Evolutionary conservation across 2,888 invertebrate genomes (phyloP).

Genomic region (Listrodromus nycthemerus): DNA sequence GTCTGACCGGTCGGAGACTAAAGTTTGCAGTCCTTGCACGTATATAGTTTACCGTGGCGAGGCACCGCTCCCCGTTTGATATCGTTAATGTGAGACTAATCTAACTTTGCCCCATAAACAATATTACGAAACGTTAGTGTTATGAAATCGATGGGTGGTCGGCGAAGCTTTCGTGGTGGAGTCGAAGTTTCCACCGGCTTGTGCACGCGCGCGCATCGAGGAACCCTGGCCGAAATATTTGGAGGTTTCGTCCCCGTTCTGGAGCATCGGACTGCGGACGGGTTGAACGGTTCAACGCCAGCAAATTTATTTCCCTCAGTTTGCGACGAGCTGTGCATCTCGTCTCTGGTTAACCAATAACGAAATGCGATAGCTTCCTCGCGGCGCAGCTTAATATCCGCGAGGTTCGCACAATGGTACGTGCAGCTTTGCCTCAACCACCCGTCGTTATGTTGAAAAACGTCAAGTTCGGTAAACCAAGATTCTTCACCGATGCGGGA

Average conservation of each 20-base stretch:
- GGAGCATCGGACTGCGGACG: background rate
- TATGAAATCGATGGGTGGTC: background rate
- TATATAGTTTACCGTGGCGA: slow-evolving; percentile 25
- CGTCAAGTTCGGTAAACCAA: slow-evolving; percentile 9
- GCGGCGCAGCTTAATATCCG: slow-evolving; percentile 5
- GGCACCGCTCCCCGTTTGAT: slow-evolving; percentile 55
- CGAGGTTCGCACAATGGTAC: slow-evolving; percentile 36
- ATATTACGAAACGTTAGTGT: slow-evolving; percentile 64
- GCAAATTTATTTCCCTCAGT: background rate
- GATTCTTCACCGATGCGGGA: slow-evolving; percentile 11
- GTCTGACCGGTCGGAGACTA: background rate
- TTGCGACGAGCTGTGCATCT: background rate
- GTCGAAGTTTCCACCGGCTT: background rate
- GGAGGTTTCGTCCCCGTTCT: slow-evolving; percentile 22
- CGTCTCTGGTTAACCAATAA: slow-evolving; percentile 1
- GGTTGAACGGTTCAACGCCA: background rate
- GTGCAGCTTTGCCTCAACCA: slow-evolving; percentile 36
- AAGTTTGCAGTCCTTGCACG: background rate
- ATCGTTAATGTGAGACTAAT: slow-evolving; percentile 73
- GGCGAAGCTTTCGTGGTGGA: slow-evolving; percentile 7
- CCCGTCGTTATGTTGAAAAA: slow-evolving; percentile 41
- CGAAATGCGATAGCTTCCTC: slow-evolving; percentile 6
- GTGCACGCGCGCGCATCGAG: background rate
- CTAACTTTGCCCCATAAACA: slow-evolving; percentile 75
- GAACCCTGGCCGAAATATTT: slow-evolving; percentile 21